A percentile compares a stretch with the other conserved stretches of the same genome.
These are phyloP conservation scores for Agrypnia vestita DNA, from an alignment of 1,140 invertebrate species.

Conservation along the genomic window DNA sequence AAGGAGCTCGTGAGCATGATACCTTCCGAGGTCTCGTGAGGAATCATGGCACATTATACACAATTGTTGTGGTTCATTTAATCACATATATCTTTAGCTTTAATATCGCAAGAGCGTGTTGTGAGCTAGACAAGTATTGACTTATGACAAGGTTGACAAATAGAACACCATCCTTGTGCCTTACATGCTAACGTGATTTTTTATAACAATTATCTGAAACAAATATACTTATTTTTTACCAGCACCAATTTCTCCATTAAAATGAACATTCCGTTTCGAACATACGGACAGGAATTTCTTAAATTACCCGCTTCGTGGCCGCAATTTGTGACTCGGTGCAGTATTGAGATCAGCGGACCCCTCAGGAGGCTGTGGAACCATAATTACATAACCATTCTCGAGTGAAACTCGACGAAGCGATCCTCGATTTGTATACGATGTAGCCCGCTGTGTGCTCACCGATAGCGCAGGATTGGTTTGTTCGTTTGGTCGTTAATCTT, in stretches of 20 bases:
- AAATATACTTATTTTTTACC: no score
- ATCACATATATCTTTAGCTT: no score
- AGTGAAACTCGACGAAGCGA: background rate
- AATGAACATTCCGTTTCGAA: conserved; percentile 19
- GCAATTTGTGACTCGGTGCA: conserved; percentile 24
- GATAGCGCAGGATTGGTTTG: background rate
- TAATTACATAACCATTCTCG: conserved; percentile 3
- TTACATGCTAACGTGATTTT: no score
- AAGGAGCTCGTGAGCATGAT: no score
- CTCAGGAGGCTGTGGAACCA: conserved; percentile 3
- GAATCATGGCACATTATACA: no score
- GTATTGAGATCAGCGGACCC: conserved; percentile 27
- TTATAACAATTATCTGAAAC: no score
- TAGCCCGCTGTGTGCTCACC: background rate
- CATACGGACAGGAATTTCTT: conserved; percentile 10
- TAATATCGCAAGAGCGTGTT: no score
- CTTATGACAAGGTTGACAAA: no score
- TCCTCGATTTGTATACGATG: background rate
- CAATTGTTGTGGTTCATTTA: no score
- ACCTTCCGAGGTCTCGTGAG: no score
- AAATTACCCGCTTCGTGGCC: conserved; percentile 23
- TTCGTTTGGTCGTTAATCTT: background rate
- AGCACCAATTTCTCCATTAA: background rate
- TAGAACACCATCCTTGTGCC: no score
- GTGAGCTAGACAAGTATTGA: no score